These are phyloP conservation scores for Apodemus sylvaticus DNA, from an alignment of 2,113 vertebrate species.

Conservation along the genomic window DNA sequence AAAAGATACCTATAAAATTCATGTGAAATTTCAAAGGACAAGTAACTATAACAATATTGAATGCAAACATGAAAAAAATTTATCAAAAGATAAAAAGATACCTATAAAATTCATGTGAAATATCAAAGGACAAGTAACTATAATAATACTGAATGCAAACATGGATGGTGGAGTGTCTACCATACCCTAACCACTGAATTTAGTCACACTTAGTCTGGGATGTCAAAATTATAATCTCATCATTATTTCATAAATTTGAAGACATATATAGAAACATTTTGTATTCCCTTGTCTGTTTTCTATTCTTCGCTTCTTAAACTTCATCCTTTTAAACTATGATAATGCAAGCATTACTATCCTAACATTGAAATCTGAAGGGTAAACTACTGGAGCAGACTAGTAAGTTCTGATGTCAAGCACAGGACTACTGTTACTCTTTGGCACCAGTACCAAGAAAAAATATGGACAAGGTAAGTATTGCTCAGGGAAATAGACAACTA, in stretches of 20 bases:
- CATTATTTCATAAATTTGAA: background rate
- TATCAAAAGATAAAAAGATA: background rate
- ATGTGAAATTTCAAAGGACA: background rate
- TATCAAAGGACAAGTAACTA: background rate
- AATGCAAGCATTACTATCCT: background rate
- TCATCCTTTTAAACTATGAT: background rate
- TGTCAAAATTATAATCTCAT: background rate
- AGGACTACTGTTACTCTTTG: background rate
- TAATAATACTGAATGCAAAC: background rate
- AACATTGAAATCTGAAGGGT: background rate
- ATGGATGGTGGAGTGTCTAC: background rate
- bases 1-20: background rate
- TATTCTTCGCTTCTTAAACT: background rate
- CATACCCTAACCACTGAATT: background rate
- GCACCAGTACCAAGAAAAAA: background rate
- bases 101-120: background rate
- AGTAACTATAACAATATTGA: background rate
- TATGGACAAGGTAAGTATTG: background rate
- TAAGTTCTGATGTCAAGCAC: background rate
- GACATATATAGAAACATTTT: background rate
- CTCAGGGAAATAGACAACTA: background rate
- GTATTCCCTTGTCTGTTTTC: background rate
- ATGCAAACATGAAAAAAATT: background rate
- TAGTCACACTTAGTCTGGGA: background rate
- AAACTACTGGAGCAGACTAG: background rate